Conservation (phyloP, 35 echinoderm and acorn worm species). For the Lytechinus pictus region DNA sequence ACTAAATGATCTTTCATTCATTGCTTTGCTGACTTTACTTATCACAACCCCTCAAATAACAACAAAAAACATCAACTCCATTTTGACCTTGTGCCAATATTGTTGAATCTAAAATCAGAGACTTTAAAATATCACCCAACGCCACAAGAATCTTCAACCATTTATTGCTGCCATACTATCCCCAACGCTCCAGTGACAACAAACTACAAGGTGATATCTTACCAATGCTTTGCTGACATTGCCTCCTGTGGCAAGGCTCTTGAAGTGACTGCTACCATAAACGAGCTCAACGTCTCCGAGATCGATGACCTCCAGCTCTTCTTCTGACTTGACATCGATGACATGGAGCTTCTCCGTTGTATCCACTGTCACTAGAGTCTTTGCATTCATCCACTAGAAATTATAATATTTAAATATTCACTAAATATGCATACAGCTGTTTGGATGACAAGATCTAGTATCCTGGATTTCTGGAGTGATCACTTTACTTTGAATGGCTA, state of each 20-base stretch:
- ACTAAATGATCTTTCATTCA: no score
- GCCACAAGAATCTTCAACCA: neutral
- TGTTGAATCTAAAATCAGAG: no score
- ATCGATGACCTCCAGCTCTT: slow-evolving; percentile 95
- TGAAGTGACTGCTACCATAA: slow-evolving; percentile 95
- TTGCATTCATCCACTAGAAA: slow-evolving; percentile 93
- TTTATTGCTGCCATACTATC: neutral
- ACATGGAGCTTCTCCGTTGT: slow-evolving; percentile 89
- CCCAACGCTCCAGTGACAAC: neutral
- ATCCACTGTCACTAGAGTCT: slow-evolving; percentile 94
- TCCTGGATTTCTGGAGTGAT: neutral
- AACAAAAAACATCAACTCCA: no score
- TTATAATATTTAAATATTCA: neutral
- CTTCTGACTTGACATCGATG: slow-evolving; percentile 89
- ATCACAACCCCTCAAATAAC: no score
- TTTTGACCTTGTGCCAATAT: no score
- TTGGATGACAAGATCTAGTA: neutral
- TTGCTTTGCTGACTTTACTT: no score
- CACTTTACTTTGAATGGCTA: no score
- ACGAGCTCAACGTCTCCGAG: slow-evolving; percentile 92
- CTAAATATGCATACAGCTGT: no score
- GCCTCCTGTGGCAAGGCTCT: slow-evolving; percentile 93
- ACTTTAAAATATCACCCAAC: neutral
- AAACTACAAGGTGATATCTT: slow-evolving; percentile 22
- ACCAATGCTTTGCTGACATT: slow-evolving; percentile 99